Evolutionary conservation across 1,140 invertebrate genomes (phyloP).

Genomic region (Sinonovacula constricta): DNA sequence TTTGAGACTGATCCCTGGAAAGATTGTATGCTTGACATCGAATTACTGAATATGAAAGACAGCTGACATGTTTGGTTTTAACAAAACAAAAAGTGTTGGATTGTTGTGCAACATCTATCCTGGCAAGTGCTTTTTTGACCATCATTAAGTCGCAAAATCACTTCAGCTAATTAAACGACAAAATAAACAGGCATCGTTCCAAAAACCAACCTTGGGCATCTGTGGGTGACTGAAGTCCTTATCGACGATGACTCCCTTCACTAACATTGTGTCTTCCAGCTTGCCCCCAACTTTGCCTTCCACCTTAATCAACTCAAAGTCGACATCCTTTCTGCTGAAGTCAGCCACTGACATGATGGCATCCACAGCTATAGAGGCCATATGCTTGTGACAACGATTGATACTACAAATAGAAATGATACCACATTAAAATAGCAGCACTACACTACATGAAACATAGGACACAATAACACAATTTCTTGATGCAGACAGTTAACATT

Average conservation of each 20-base stretch:
- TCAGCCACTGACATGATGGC: constrained; percentile 97
- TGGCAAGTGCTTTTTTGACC: too few species aligned
- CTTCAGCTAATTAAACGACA: too few species aligned
- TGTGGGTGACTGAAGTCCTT: constrained; percentile 99
- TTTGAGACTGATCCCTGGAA: too few species aligned
- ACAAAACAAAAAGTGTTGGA: too few species aligned
- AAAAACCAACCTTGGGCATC: constrained; percentile 96
- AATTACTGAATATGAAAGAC: too few species aligned
- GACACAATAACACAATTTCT: too few species aligned
- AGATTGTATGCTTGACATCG: too few species aligned
- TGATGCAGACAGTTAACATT: too few species aligned
- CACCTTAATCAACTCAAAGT: constrained; percentile 99
- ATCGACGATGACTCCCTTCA: constrained; percentile 98
- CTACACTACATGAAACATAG: constrained; percentile 4
- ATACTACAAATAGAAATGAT: constrained; percentile 71
- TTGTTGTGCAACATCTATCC: too few species aligned
- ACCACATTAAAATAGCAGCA: background rate
- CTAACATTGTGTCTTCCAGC: constrained; percentile 97
- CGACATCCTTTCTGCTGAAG: constrained; percentile 95
- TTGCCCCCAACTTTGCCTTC: constrained; percentile 98
- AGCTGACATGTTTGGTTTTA: too few species aligned
- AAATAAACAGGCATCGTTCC: too few species aligned
- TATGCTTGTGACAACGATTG: constrained; percentile 89
- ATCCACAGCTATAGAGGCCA: constrained; percentile 99
- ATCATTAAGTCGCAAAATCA: too few species aligned